Evolutionary conservation across 92 coral and sea anemone genomes (phyloP).

Genomic region (Diadumene lineata): DNA sequence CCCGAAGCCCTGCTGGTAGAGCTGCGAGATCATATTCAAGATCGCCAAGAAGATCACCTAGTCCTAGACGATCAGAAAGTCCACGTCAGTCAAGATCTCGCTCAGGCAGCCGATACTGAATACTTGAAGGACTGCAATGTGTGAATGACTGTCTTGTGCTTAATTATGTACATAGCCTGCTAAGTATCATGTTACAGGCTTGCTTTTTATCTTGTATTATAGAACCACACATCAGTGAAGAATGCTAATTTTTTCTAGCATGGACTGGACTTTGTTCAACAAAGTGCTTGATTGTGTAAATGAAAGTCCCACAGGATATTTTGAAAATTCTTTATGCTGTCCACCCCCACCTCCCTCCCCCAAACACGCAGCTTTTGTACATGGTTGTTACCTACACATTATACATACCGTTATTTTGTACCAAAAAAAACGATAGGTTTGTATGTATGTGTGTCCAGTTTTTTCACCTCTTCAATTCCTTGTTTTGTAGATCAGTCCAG

Average conservation of each 20-base stretch:
- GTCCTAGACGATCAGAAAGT: conserved; percentile 61
- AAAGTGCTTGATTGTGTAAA: too few relatives aligned
- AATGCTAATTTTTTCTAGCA: too few relatives aligned
- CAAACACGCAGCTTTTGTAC: too few relatives aligned
- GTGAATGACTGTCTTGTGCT: conserved; percentile 2
- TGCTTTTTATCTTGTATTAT: conserved; percentile 14
- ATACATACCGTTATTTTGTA: too few relatives aligned
- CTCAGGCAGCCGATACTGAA: conserved; percentile 54
- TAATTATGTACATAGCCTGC: neutral
- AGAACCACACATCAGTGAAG: neutral
- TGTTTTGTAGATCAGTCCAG: conserved; percentile 39
- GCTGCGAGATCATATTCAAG: conserved; percentile 62
- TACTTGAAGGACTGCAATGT: neutral
- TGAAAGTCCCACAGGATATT: too few relatives aligned
- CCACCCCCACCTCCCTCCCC: too few relatives aligned
- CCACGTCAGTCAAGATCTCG: conserved; percentile 76
- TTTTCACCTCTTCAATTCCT: conserved; percentile 27
- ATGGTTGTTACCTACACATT: too few relatives aligned
- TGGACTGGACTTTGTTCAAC: too few relatives aligned
- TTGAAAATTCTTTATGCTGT: too few relatives aligned
- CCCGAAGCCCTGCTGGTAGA: conserved; percentile 82
- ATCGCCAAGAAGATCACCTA: conserved; percentile 71
- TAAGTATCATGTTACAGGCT: neutral
- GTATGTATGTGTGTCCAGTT: conserved; percentile 16
- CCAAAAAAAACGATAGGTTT: too few relatives aligned